Conservation (phyloP, 2,113 vertebrate species). For the Coracopsis vasa region DNA sequence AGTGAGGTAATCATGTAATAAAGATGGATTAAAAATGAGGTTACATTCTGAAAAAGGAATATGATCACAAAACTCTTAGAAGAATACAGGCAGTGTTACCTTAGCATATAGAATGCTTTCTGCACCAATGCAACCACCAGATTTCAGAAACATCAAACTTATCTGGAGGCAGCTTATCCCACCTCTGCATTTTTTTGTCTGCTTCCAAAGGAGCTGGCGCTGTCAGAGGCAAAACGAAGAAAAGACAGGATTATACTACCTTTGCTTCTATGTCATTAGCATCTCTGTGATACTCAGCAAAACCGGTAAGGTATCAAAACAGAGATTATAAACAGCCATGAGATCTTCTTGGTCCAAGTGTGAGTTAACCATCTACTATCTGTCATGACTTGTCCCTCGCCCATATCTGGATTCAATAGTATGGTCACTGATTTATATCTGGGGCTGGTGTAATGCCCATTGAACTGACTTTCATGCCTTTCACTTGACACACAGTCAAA, state of each 20-base stretch:
- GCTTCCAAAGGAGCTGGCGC: not conserved
- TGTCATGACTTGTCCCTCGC: fast-evolving
- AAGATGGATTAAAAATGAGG: not conserved
- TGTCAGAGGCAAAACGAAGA: not conserved
- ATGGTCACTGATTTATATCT: not conserved
- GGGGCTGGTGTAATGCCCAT: not conserved
- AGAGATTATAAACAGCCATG: not conserved
- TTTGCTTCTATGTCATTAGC: not conserved
- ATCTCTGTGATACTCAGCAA: not conserved
- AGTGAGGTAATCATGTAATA: not conserved
- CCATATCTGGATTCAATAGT: not conserved
- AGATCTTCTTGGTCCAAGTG: not conserved
- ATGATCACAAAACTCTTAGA: not conserved
- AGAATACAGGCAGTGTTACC: fast-evolving
- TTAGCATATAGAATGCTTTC: not conserved
- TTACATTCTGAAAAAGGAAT: not conserved
- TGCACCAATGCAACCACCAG: not conserved
- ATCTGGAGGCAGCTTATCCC: fast-evolving
- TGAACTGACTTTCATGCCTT: not conserved
- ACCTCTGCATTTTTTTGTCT: not conserved
- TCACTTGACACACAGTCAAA: not conserved
- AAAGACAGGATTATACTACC: not conserved
- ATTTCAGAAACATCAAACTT: not conserved
- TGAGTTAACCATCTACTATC: not conserved
- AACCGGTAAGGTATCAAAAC: not conserved